Evolutionary conservation across 2,888 invertebrate genomes (phyloP).

Genomic region (Lymantria monacha): DNA sequence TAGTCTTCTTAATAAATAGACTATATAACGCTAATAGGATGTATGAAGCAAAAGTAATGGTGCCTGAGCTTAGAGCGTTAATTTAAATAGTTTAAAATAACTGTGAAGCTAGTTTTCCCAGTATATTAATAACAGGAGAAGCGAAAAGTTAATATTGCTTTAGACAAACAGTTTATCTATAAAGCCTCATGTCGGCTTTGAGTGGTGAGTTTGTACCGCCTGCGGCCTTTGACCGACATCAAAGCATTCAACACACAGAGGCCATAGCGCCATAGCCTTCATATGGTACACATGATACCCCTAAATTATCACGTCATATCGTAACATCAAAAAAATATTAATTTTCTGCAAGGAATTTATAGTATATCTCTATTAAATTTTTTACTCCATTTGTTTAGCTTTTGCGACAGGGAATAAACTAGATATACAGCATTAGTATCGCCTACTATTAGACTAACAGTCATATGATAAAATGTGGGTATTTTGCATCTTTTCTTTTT

Average conservation of each 20-base stretch:
- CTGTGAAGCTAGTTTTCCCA: conserved; percentile 1
- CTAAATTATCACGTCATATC: conserved; percentile 16
- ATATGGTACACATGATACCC: conserved; percentile 31
- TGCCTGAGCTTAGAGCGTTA: neutral
- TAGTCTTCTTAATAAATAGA: too few relatives aligned
- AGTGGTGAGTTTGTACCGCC: conserved; percentile 41
- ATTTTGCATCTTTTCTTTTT: too few relatives aligned
- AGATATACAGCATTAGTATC: too few relatives aligned
- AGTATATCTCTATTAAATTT: too few relatives aligned
- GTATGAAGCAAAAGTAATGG: too few relatives aligned
- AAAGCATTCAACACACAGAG: conserved; percentile 50
- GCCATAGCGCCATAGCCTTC: conserved; percentile 22
- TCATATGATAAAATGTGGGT: too few relatives aligned
- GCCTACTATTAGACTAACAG: too few relatives aligned
- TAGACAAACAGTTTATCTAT: conserved; percentile 60
- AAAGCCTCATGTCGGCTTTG: conserved; percentile 30
- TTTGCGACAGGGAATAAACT: too few relatives aligned
- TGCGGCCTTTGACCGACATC: conserved; percentile 51
- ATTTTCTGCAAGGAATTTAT: neutral
- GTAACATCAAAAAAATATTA: neutral
- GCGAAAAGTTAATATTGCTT: conserved; percentile 58
- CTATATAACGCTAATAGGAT: too few relatives aligned
- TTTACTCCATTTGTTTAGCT: too few relatives aligned
- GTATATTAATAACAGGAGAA: conserved; percentile 38
- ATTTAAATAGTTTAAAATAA: neutral